phyloP scores from a whole-genome alignment of 2,113 vertebrate species.

The Aplodontia rufa region DNA sequence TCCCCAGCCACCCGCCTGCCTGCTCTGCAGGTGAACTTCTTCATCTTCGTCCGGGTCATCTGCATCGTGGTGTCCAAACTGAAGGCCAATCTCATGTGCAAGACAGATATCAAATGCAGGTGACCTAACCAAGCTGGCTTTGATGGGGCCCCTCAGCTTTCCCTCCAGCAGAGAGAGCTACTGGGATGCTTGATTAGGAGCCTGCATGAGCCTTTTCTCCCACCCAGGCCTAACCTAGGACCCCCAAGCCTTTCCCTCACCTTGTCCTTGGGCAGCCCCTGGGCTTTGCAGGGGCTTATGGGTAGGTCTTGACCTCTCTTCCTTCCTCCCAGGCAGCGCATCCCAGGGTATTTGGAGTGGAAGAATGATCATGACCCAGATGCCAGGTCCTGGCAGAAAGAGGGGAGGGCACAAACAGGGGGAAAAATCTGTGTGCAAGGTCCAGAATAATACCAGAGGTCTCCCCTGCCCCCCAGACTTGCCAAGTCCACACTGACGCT shows the following conservation, averaged over 20 bases:
- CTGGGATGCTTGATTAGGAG: background rate
- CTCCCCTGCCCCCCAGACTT: slow-evolving; percentile 80
- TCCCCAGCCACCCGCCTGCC: background rate
- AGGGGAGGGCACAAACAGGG: background rate
- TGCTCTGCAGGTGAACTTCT: slow-evolving; percentile 89
- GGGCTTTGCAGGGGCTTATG: background rate
- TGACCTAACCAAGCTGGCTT: slow-evolving; percentile 44
- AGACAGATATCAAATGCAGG: slow-evolving; percentile 94
- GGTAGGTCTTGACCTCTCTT: background rate
- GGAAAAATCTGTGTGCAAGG: background rate
- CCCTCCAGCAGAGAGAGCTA: background rate
- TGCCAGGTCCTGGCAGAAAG: background rate
- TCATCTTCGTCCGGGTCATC: slow-evolving; percentile 93
- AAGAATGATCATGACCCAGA: background rate
- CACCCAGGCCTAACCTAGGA: background rate
- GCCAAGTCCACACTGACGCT: slow-evolving; percentile 93
- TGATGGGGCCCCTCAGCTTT: background rate
- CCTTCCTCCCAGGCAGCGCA: background rate
- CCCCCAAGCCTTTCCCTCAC: background rate
- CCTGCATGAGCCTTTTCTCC: background rate
- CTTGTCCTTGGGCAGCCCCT: background rate
- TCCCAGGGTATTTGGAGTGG: background rate
- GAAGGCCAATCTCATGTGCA: slow-evolving; percentile 92
- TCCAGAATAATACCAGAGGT: background rate
- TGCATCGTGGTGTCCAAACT: slow-evolving; percentile 92